Evolutionary conservation across 1,140 invertebrate genomes (phyloP).

Genomic region (Sycophaga agraensis): DNA sequence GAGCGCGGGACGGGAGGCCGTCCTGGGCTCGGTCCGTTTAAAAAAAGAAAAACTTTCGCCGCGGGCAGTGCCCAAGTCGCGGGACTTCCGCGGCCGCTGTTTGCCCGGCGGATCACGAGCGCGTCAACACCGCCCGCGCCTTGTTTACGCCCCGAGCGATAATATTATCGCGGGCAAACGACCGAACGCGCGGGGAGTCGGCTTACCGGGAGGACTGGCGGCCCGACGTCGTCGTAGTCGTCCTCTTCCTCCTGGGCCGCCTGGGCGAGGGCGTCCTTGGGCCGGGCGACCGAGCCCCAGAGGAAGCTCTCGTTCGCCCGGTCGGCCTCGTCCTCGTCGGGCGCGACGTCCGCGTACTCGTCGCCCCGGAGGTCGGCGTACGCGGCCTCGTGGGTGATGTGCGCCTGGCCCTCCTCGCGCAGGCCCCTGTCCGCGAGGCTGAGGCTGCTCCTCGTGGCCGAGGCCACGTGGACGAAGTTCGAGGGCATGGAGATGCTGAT

Average conservation of each 20-base stretch:
- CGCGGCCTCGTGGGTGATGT: neutral
- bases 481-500: slow-evolving; percentile 45
- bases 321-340: neutral
- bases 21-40: too few relatives aligned
- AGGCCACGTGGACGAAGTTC: slow-evolving; percentile 51
- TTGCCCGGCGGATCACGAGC: too few relatives aligned
- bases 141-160: too few relatives aligned
- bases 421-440: slow-evolving; percentile 18
- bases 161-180: too few relatives aligned
- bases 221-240: slow-evolving; percentile 48
- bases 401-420: neutral
- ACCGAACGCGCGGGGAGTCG: too few relatives aligned
- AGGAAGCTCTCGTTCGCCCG: slow-evolving; percentile 45
- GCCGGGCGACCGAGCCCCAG: slow-evolving; percentile 34
- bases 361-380: neutral
- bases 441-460: slow-evolving; percentile 41
- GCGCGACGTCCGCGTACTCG: neutral
- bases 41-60: too few relatives aligned
- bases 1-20: too few relatives aligned
- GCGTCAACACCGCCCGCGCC: too few relatives aligned
- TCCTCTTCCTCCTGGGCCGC: slow-evolving; percentile 24
- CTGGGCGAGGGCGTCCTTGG: too few relatives aligned
- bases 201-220: neutral
- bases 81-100: too few relatives aligned
- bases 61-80: too few relatives aligned